Percentiles rank a stretch among this genome's conserved stretches.
Conservation (phyloP, 2,888 invertebrate genomes). For the Pyrocoelia pectoralis region DNA sequence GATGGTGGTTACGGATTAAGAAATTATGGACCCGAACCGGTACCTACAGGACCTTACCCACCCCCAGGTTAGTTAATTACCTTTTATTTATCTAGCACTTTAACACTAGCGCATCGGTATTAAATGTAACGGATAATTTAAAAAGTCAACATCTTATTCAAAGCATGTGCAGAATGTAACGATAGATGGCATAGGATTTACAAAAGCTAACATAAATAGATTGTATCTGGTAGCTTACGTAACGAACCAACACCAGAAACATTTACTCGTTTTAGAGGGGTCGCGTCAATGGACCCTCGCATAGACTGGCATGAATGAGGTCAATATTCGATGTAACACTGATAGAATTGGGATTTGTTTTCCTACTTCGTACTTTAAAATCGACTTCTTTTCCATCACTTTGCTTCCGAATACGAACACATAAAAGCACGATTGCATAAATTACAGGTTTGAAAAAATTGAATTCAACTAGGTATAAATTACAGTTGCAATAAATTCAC, state of each 20-base stretch:
- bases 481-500: background rate
- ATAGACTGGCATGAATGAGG: constrained; percentile 26
- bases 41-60: constrained; percentile 79
- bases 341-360: constrained; percentile 25
- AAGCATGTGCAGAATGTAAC: constrained; percentile 17
- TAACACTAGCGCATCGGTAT: background rate
- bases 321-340: constrained; percentile 28
- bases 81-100: background rate
- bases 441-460: too few relatives aligned
- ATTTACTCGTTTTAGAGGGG: constrained; percentile 26
- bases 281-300: constrained; percentile 27
- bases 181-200: constrained; percentile 34
- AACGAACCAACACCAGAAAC: constrained; percentile 24
- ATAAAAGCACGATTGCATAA: too few relatives aligned
- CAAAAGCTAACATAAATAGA: constrained; percentile 32
- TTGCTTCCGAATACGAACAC: background rate
- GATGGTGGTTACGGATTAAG: constrained; percentile 73
- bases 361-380: background rate
- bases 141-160: background rate
- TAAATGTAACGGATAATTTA: background rate
- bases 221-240: constrained; percentile 27
- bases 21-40: constrained; percentile 77
- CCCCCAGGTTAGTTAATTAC: constrained; percentile 71
- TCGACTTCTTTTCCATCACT: background rate
- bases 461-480: too few relatives aligned